Percentiles rank a stretch among this genome's conserved stretches.
These are phyloP conservation scores for Prenolepis imparis DNA, from an alignment of 2,888 invertebrate species.

Conservation along the genomic window DNA sequence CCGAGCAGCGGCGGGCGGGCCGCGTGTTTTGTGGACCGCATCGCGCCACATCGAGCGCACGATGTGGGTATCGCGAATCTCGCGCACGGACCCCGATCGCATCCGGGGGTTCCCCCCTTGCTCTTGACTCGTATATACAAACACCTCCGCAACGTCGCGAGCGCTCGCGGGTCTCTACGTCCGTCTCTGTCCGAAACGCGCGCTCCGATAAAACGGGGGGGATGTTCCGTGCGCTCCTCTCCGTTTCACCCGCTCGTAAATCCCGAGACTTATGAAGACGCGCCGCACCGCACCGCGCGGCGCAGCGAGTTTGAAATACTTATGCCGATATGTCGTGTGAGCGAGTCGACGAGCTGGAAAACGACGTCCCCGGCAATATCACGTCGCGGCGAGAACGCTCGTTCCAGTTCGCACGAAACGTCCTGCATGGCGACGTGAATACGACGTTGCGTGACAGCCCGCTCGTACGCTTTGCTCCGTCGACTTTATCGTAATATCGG, in stretches of 20 bases:
- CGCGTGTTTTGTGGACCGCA: slow-evolving; percentile 47
- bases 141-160: slow-evolving; percentile 58
- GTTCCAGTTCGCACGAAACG: slow-evolving; percentile 71
- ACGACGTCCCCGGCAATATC: slow-evolving; percentile 66
- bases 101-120: not conserved
- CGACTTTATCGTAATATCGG: slow-evolving; percentile 72
- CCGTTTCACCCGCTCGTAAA: slow-evolving; percentile 66
- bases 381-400: slow-evolving; percentile 66
- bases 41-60: not conserved
- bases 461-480: slow-evolving; percentile 71
- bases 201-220: slow-evolving; percentile 30
- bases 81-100: slow-evolving; percentile 10
- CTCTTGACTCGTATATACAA: slow-evolving; percentile 41
- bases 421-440: slow-evolving; percentile 72
- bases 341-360: slow-evolving; percentile 74
- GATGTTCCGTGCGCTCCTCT: slow-evolving; percentile 46
- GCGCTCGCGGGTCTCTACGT: slow-evolving; percentile 8
- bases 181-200: not conserved
- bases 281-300: slow-evolving; percentile 9
- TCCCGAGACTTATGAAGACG: slow-evolving; percentile 65
- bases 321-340: slow-evolving; percentile 66
- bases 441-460: slow-evolving; percentile 75
- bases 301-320: slow-evolving; percentile 70
- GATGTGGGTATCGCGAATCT: slow-evolving; percentile 20
- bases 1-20: slow-evolving; percentile 57